Percentiles rank a stretch among this genome's conserved stretches.
These are phyloP conservation scores for Acleris holmiana DNA, from an alignment of 2,888 invertebrate genomes.

Conservation along the genomic window DNA sequence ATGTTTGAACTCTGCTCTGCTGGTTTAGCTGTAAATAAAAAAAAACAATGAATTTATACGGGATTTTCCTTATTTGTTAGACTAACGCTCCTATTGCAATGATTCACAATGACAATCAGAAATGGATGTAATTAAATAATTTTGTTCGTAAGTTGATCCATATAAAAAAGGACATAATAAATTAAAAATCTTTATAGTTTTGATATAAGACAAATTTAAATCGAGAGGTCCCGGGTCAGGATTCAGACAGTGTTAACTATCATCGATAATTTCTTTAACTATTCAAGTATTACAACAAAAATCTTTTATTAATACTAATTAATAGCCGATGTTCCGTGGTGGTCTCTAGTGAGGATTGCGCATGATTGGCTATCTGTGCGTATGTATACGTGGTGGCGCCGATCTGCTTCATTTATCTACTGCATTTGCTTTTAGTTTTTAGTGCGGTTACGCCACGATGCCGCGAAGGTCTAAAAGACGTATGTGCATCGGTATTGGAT, in stretches of 20 bases:
- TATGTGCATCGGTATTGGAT: slow-evolving; percentile 7
- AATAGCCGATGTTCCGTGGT: slow-evolving; percentile 32
- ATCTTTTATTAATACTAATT: slow-evolving; percentile 1
- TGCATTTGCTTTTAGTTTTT: slow-evolving; percentile 79
- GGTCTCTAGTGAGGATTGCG: slow-evolving; percentile 44
- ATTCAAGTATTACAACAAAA: slow-evolving; percentile 4
- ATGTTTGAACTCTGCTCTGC: not conserved
- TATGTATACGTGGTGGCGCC: slow-evolving; percentile 44
- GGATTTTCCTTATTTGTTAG: slow-evolving; percentile 22
- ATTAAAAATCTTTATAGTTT: too few species aligned
- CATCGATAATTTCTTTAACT: too few species aligned
- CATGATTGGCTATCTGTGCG: slow-evolving; percentile 35
- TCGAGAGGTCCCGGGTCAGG: too few species aligned
- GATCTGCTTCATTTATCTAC: slow-evolving; percentile 73
- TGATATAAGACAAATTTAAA: too few species aligned
- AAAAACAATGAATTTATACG: slow-evolving; percentile 3
- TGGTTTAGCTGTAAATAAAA: slow-evolving; percentile 28
- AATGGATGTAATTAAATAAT: too few species aligned
- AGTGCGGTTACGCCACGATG: slow-evolving; percentile 77
- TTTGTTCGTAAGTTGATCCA: too few species aligned
- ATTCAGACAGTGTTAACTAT: too few species aligned
- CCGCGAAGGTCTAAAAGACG: slow-evolving; percentile 43
- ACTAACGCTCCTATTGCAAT: not conserved
- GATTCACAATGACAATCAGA: slow-evolving; percentile 1
- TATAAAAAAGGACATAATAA: too few species aligned